These are phyloP conservation scores for Liodrosophila aerea DNA, from an alignment of 2,888 invertebrate species.

Conservation along the genomic window DNA sequence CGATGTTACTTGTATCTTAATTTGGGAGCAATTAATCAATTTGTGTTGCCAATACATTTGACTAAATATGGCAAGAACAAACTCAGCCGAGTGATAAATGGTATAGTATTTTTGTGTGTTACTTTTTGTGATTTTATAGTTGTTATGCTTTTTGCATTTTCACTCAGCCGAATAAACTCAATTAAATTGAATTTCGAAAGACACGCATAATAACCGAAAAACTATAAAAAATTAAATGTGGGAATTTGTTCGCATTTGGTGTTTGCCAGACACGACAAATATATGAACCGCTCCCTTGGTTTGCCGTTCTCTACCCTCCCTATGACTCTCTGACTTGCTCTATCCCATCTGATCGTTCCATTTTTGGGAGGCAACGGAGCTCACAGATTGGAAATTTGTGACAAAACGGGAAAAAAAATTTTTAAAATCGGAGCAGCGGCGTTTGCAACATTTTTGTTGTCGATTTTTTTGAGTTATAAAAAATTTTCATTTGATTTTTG, in stretches of 20 bases:
- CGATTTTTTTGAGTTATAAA: conserved; percentile 15
- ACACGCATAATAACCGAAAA: conserved; percentile 46
- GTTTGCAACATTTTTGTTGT: conserved; percentile 61
- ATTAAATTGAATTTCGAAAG: conserved; percentile 62
- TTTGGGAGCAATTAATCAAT: conserved; percentile 65
- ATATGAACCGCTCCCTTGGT: conserved; percentile 23
- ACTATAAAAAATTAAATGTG: conserved; percentile 60
- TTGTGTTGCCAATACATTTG: conserved; percentile 72
- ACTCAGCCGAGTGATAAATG: conserved; percentile 60
- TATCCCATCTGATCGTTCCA: neutral
- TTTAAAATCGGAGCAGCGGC: conserved; percentile 58
- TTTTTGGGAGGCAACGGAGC: conserved; percentile 31
- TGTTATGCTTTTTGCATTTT: conserved; percentile 52
- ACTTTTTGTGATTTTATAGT: conserved; percentile 11
- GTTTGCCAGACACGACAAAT: conserved; percentile 53
- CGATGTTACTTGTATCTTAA: conserved; percentile 37
- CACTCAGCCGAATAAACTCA: conserved; percentile 67
- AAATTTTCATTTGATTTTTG: conserved; percentile 10
- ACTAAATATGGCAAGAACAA: conserved; percentile 60
- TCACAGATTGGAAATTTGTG: conserved; percentile 60
- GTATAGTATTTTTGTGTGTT: conserved; percentile 23
- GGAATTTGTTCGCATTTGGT: conserved; percentile 63
- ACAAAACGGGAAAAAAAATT: too few relatives aligned
- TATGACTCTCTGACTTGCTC: neutral
- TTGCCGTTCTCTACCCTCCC: neutral